Evolutionary conservation across 2,797 vertebrate species (phyloP), one percentile per base, ranked within the genome.

Genomic region (Propithecus deckenii): DNA sequence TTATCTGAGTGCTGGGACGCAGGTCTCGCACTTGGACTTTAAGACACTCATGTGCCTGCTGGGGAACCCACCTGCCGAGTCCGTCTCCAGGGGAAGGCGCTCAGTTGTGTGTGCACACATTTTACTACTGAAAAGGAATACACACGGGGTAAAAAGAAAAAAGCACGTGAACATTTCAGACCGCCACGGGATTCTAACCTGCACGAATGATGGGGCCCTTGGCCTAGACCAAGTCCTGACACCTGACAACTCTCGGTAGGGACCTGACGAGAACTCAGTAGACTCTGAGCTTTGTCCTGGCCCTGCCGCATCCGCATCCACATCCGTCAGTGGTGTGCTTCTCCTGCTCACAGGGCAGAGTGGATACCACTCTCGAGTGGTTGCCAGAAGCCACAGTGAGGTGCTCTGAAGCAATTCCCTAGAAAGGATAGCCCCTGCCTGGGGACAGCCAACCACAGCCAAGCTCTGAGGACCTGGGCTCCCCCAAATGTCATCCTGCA

Each of bases 401-500:
- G 0, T 17, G 22, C 57, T 35, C 72, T 4, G 52, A 71, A 30
- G 18, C 0, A 1, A 5, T 4, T 32, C 41, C 15, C 46, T 35
- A 1, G 5, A 7, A 32, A 20, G n/a, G 14, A 12, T 1, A 2
- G 10, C 9, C 55, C 52, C 20, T 7, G 38, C 6, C 20, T 1
- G 2, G 25, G 32, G 8, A 10, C 55, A 32, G 69, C 41, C 8
- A 4, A 18, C n/a, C n/a, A 28, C 7, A 14, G 6, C 69, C 10
- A 2, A 9, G 4, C 67, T 57, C 43, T 4, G 15, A 35, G 79
- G 35, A 35, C 79, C 84, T 17, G 43, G 48, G 35, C 9, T 46
- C 38, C 63, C 38, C 55, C 0, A 7, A 3, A 57, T 0, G 25
- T 14, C 74, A 22, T 50, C 38, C 74, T 13, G 55, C 15, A 23